These are phyloP conservation scores for Epinotia nisella DNA, from an alignment of 2,888 invertebrate genomes.

Conservation along the genomic window DNA sequence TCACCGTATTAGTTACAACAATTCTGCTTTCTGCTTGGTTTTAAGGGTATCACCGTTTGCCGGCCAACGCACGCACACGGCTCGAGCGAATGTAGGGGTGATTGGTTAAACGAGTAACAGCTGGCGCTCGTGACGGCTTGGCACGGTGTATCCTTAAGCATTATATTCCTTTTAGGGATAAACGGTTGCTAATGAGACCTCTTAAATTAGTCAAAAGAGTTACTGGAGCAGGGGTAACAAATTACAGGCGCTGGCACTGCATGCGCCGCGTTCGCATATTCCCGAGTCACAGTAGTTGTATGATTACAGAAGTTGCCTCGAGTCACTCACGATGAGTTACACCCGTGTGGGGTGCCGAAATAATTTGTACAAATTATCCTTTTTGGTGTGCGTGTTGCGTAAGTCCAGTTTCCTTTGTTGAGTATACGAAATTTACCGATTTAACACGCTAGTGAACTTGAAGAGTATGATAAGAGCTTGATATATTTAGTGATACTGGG, in stretches of 20 bases:
- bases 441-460: slow-evolving; percentile 2
- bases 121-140: too few species aligned
- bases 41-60: too few species aligned
- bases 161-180: background rate
- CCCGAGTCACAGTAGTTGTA: slow-evolving; percentile 29
- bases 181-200: slow-evolving; percentile 12
- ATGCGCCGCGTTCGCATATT: slow-evolving; percentile 9
- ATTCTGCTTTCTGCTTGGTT: too few species aligned
- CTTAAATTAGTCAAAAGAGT: slow-evolving; percentile 39
- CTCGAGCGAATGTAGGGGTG: too few species aligned
- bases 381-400: slow-evolving; percentile 36
- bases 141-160: too few species aligned
- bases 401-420: slow-evolving; percentile 23
- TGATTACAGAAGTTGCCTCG: slow-evolving; percentile 44
- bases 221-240: slow-evolving; percentile 36
- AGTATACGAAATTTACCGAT: slow-evolving; percentile 20
- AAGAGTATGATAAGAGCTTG: background rate
- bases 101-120: too few species aligned
- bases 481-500: background rate
- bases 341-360: slow-evolving; percentile 30
- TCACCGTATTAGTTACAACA: too few species aligned
- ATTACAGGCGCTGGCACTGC: slow-evolving; percentile 26
- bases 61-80: too few species aligned
- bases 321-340: slow-evolving; percentile 42
- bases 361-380: slow-evolving; percentile 43